A percentile compares a stretch with the other conserved stretches of the same genome.
These are phyloP conservation scores for Agonopterix heracliana DNA, from an alignment of 2,888 invertebrate species.

Conservation along the genomic window DNA sequence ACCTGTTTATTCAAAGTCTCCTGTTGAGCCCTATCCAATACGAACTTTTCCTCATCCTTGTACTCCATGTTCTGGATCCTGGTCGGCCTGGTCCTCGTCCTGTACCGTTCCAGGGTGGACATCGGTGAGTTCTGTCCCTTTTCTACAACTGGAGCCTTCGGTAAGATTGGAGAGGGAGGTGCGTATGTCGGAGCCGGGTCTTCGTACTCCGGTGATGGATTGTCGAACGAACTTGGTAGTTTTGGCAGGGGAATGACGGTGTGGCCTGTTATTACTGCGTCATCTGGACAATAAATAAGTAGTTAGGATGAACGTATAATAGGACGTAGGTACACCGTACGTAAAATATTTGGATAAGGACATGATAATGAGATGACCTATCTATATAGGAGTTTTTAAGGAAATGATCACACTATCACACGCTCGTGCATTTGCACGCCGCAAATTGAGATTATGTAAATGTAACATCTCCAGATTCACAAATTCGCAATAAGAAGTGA, in stretches of 20 bases:
- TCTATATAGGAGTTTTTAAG: too few relatives aligned
- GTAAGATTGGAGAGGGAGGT: constrained; percentile 47
- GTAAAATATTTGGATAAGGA: neutral
- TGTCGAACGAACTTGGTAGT: constrained; percentile 72
- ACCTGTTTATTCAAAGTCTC: constrained; percentile 74
- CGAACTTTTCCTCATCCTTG: constrained; percentile 80
- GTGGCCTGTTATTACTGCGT: constrained; percentile 78
- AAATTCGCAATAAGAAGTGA: too few relatives aligned
- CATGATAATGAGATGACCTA: neutral
- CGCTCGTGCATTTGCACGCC: too few relatives aligned
- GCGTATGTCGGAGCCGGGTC: constrained; percentile 45
- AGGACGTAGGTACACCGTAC: neutral
- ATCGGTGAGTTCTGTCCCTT: constrained; percentile 50
- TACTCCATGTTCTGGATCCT: constrained; percentile 53
- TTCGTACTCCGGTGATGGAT: constrained; percentile 54
- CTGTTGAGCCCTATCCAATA: constrained; percentile 80
- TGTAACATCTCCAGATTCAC: too few relatives aligned
- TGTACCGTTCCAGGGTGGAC: constrained; percentile 67
- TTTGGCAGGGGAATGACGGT: constrained; percentile 80
- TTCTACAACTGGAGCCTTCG: constrained; percentile 39
- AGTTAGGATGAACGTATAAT: neutral
- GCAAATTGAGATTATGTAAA: too few relatives aligned
- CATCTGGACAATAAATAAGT: constrained; percentile 53
- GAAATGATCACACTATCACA: too few relatives aligned
- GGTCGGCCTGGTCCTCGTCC: constrained; percentile 56